Percentiles rank a stretch among this genome's conserved stretches.
Evolutionary conservation across 2,888 invertebrate genomes (phyloP).

Genomic region (Flexamia atlantica): DNA sequence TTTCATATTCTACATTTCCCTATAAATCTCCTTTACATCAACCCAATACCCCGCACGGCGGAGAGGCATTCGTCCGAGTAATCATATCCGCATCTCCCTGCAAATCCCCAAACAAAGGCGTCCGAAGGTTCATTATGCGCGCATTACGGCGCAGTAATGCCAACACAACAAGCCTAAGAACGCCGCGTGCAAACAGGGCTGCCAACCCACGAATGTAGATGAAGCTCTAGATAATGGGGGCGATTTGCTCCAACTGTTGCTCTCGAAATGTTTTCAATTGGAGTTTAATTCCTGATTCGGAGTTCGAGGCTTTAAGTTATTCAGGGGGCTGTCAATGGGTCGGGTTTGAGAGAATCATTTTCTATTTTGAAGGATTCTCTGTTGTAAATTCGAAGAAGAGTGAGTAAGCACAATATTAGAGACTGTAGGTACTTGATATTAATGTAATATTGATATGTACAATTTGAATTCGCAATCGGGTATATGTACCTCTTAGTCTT

Average conservation of each 20-base stretch:
- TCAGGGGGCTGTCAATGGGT: background rate
- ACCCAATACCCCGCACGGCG: too few relatives aligned
- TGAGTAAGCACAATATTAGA: too few relatives aligned
- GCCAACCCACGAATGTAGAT: constrained; percentile 50
- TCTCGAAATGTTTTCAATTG: constrained; percentile 8
- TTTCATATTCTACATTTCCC: too few relatives aligned
- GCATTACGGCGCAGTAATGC: constrained; percentile 45
- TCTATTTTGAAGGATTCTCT: too few relatives aligned
- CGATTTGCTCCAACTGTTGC: constrained; percentile 32
- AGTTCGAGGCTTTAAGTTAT: background rate
- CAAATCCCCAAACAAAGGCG: constrained; percentile 31
- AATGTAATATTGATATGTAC: too few relatives aligned
- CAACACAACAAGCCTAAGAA: constrained; percentile 52
- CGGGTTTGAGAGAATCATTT: background rate
- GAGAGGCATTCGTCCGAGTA: background rate
- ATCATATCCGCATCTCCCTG: constrained; percentile 19
- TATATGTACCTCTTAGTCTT: too few relatives aligned
- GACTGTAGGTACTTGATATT: too few relatives aligned
- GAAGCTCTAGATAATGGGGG: constrained; percentile 8
- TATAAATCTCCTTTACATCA: too few relatives aligned
- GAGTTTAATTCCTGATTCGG: background rate
- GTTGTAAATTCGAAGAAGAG: too few relatives aligned
- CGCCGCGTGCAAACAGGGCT: constrained; percentile 43
- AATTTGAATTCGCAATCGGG: too few relatives aligned
- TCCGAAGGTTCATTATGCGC: constrained; percentile 28